phyloP scores from a whole-genome alignment of 2,113 vertebrate species.

The Isichthys henryi region DNA sequence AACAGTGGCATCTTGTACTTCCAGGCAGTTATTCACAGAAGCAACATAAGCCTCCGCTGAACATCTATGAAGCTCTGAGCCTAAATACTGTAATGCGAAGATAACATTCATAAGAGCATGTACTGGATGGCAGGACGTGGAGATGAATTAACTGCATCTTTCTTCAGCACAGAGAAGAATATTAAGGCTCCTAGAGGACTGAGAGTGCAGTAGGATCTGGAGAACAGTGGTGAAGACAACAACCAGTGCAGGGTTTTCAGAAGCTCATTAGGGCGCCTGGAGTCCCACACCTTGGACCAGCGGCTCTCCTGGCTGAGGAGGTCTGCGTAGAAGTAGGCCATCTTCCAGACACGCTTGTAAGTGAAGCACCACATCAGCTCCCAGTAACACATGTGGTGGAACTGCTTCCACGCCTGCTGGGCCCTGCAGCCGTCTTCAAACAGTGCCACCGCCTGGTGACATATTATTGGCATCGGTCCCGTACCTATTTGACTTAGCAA shows the following conservation, averaged over 20 bases:
- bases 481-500: background rate
- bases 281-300: slow-evolving; percentile 66
- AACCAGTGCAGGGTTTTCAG: background rate
- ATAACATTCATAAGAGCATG: background rate
- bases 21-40: background rate
- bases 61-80: background rate
- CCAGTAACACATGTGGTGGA: slow-evolving; percentile 81
- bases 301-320: slow-evolving; percentile 71
- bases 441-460: slow-evolving; percentile 61
- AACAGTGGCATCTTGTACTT: background rate
- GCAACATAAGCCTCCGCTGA: background rate
- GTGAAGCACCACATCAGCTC: slow-evolving; percentile 79
- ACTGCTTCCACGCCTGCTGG: slow-evolving; percentile 73
- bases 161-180: background rate
- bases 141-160: background rate
- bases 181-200: background rate
- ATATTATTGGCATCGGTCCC: background rate
- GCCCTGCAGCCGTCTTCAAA: slow-evolving; percentile 70
- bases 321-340: slow-evolving; percentile 75
- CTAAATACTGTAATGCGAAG: background rate
- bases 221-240: background rate
- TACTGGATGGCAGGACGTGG: background rate
- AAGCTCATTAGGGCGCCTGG: background rate
- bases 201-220: background rate
- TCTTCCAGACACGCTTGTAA: slow-evolving; percentile 65